Conservation (phyloP, 2,113 vertebrate genomes). For the Rhinolophus ferrumequinum region DNA sequence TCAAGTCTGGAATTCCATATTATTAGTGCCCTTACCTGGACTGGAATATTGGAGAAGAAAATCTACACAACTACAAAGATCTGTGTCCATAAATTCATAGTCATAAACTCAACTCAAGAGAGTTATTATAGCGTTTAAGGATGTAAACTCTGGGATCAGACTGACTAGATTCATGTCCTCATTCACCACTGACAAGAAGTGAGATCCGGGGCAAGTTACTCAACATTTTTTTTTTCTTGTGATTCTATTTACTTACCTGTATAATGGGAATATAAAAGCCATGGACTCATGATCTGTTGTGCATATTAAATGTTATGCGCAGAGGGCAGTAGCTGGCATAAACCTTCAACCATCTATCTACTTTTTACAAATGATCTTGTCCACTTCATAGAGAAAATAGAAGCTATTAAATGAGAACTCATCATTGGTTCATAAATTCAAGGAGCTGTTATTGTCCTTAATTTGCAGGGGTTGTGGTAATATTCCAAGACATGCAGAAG, state of each 20-base stretch:
- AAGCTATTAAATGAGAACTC: background rate
- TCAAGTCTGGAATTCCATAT: background rate
- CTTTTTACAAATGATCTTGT: background rate
- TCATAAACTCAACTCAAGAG: background rate
- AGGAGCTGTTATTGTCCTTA: background rate
- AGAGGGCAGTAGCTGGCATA: background rate
- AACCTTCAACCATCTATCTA: background rate
- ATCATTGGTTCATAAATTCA: background rate
- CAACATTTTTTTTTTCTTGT: background rate
- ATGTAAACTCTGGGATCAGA: background rate
- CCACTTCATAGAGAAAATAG: too few relatives aligned
- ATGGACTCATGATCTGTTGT: background rate
- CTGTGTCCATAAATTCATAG: background rate
- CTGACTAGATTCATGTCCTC: background rate
- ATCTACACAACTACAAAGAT: background rate
- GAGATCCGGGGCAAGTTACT: background rate
- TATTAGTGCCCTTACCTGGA: background rate
- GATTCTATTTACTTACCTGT: background rate
- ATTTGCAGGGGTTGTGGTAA: background rate
- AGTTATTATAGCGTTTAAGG: background rate
- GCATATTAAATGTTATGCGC: background rate
- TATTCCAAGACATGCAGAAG: background rate
- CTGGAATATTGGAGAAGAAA: background rate
- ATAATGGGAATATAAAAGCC: background rate
- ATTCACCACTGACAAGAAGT: background rate